These are phyloP conservation scores for Poeciliopsis turrubarensis DNA, from an alignment of 2,113 vertebrate species.

Conservation along the genomic window DNA sequence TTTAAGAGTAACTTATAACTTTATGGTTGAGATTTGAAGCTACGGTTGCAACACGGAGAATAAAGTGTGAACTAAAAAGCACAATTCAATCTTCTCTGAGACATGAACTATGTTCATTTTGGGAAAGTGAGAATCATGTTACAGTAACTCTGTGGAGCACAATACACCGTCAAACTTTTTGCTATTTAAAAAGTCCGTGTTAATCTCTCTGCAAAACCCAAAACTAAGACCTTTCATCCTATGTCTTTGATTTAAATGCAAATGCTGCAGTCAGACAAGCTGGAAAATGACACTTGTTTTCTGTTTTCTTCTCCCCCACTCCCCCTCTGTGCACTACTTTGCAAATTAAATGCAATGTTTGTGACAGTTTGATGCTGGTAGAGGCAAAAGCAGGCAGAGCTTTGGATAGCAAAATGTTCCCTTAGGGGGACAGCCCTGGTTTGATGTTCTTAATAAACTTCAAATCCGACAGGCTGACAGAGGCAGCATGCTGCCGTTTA, in stretches of 20 bases:
- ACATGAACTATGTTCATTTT: neutral
- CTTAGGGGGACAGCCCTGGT: slow-evolving; percentile 70
- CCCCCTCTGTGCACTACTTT: slow-evolving; percentile 67
- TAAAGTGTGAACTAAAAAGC: neutral
- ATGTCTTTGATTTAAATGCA: slow-evolving; percentile 67
- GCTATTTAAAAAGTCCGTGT: slow-evolving; percentile 39
- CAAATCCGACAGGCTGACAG: slow-evolving; percentile 73
- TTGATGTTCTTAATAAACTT: slow-evolving; percentile 81
- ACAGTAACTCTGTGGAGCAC: slow-evolving; percentile 7
- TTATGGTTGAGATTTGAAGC: neutral
- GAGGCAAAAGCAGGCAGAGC: slow-evolving; percentile 71
- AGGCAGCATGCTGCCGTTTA: slow-evolving; percentile 58
- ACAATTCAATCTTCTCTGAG: neutral
- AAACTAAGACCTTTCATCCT: slow-evolving; percentile 55
- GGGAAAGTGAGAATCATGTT: neutral
- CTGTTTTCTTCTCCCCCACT: slow-evolving; percentile 58
- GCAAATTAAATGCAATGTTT: slow-evolving; percentile 79
- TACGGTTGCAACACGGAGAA: no score
- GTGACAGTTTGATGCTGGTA: slow-evolving; percentile 75
- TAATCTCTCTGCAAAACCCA: slow-evolving; percentile 46
- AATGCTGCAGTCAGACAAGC: slow-evolving; percentile 58
- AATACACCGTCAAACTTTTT: slow-evolving; percentile 36
- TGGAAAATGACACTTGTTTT: slow-evolving; percentile 71
- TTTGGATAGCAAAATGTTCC: slow-evolving; percentile 79
- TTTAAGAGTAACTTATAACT: neutral